Evolutionary conservation across 2,113 vertebrate species (phyloP).

Genomic region (Gymnocephalus cernua): DNA sequence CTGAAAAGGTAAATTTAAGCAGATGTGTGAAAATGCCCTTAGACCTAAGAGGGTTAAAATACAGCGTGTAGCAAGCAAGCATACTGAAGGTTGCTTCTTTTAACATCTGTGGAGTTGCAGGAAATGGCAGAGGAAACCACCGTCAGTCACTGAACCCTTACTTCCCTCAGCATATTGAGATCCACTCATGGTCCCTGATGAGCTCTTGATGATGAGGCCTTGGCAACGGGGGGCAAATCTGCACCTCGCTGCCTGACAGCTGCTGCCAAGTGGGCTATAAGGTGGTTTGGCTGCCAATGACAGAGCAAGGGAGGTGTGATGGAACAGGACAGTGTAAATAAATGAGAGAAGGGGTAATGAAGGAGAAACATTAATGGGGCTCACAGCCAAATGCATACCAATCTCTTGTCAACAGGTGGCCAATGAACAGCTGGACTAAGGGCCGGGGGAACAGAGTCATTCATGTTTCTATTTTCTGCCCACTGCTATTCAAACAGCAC

Average conservation of each 20-base stretch:
- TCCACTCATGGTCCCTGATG: slow-evolving; percentile 38
- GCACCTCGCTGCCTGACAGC: not conserved
- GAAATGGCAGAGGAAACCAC: slow-evolving; percentile 22
- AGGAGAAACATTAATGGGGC: slow-evolving; percentile 13
- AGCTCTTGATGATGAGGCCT: slow-evolving; percentile 31
- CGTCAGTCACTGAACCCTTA: slow-evolving; percentile 11
- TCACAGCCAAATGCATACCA: slow-evolving; percentile 21
- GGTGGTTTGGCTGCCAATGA: slow-evolving; percentile 21
- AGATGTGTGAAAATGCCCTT: too few species aligned
- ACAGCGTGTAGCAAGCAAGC: not conserved
- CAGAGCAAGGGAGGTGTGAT: slow-evolving; percentile 1
- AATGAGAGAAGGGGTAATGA: slow-evolving; percentile 20
- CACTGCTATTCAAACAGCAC: slow-evolving; percentile 31
- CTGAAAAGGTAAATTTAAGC: too few species aligned
- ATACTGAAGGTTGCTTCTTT: not conserved
- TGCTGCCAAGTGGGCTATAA: slow-evolving; percentile 29
- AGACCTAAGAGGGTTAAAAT: not conserved
- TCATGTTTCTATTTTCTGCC: slow-evolving; percentile 47
- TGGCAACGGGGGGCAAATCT: slow-evolving; percentile 25
- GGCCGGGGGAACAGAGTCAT: slow-evolving; percentile 1
- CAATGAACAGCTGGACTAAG: slow-evolving; percentile 26
- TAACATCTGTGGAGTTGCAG: slow-evolving; percentile 13
- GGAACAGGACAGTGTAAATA: slow-evolving; percentile 10
- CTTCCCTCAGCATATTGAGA: slow-evolving; percentile 49
- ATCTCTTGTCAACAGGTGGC: slow-evolving; percentile 57